These are phyloP conservation scores for Anisognathus igniventris DNA, from an alignment of 2,797 vertebrate genomes.

Conservation along the genomic window DNA sequence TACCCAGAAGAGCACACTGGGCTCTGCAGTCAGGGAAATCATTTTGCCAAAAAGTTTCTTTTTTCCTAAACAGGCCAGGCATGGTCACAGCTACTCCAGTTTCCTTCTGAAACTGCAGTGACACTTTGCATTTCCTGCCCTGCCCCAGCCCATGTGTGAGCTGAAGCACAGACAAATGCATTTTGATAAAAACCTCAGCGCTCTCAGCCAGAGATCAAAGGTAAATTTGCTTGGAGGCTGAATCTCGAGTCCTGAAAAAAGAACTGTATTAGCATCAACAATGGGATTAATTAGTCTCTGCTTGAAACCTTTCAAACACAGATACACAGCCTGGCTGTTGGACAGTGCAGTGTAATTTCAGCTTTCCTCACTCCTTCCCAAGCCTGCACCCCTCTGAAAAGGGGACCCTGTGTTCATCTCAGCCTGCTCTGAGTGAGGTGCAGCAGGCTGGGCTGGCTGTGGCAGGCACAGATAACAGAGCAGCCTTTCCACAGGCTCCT, in stretches of 20 bases:
- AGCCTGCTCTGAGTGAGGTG: background rate
- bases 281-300: conserved; percentile 70
- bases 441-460: background rate
- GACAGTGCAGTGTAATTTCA: background rate
- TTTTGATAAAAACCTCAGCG: background rate
- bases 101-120: background rate
- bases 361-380: background rate
- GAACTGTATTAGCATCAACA: conserved; percentile 66
- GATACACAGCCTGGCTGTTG: background rate
- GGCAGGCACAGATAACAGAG: conserved; percentile 12
- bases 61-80: background rate
- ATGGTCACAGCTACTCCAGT: background rate
- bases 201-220: conserved; percentile 67
- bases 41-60: background rate
- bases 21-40: background rate
- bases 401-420: background rate
- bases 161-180: background rate
- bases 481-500: conserved; percentile 29
- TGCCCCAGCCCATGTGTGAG: background rate
- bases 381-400: background rate
- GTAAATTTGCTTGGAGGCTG: conserved; percentile 54
- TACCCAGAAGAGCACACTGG: background rate
- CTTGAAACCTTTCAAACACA: conserved; percentile 34
- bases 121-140: background rate
- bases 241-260: conserved; percentile 53